Percentiles rank a stretch among this genome's conserved stretches.
These are phyloP conservation scores for Xiphorhynchus elegans DNA, from an alignment of 2,113 vertebrate genomes.

Conservation along the genomic window DNA sequence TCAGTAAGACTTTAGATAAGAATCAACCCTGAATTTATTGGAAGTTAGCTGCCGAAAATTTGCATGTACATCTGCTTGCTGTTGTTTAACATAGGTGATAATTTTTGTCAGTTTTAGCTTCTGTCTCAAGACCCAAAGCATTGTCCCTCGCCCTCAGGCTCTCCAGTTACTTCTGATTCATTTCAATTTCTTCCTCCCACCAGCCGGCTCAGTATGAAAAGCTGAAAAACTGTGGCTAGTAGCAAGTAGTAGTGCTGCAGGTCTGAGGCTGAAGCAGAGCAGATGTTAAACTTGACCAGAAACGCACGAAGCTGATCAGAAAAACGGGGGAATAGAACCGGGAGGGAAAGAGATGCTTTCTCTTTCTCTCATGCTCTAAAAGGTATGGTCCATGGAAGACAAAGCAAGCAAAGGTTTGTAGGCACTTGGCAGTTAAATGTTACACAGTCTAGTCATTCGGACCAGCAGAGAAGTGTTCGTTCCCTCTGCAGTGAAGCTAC, in stretches of 20 bases:
- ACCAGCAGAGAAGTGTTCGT: not conserved
- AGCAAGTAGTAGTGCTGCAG: not conserved
- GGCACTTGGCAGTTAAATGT: not conserved
- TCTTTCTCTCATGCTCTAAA: too few relatives aligned
- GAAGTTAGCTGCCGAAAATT: not conserved
- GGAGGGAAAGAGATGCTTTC: not conserved
- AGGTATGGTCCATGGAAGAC: not conserved
- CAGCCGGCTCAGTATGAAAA: not conserved
- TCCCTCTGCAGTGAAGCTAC: slow-evolving; percentile 2
- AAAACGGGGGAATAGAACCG: not conserved
- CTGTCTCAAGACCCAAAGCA: not conserved
- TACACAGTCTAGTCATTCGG: not conserved
- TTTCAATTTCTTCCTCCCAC: not conserved
- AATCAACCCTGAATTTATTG: not conserved
- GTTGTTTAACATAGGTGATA: not conserved
- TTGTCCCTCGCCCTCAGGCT: not conserved
- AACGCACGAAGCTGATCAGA: not conserved
- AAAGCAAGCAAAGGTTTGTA: not conserved
- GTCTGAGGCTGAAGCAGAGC: not conserved
- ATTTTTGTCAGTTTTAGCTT: not conserved
- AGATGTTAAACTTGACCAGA: not conserved
- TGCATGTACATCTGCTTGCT: not conserved
- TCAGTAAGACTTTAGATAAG: not conserved
- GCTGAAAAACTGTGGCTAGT: not conserved
- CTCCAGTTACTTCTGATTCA: not conserved